These are phyloP conservation scores for Drosophila anomelani DNA, from an alignment of 2,888 invertebrate genomes.

Conservation along the genomic window DNA sequence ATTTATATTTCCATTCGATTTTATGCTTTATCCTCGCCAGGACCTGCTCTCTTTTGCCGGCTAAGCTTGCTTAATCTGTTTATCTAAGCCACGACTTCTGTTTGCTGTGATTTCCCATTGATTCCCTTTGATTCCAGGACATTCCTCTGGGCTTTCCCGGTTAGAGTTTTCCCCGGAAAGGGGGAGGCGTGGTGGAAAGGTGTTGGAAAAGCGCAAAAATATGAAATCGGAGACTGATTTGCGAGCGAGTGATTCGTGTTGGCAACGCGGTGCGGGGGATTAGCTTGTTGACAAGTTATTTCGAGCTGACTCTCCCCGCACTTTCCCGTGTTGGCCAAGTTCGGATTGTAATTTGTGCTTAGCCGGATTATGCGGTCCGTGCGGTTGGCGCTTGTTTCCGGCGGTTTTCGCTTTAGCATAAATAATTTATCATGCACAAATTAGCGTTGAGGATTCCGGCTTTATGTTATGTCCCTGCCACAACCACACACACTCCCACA, in stretches of 20 bases:
- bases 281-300: conserved; percentile 51
- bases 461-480: conserved; percentile 54
- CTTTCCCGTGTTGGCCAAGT: conserved; percentile 31
- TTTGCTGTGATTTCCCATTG: conserved; percentile 36
- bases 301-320: conserved; percentile 7
- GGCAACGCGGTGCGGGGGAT: conserved; percentile 54
- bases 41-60: background rate
- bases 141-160: conserved; percentile 25
- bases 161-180: background rate
- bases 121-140: conserved; percentile 33
- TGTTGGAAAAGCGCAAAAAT: conserved; percentile 2
- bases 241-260: conserved; percentile 56
- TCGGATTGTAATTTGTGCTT: conserved; percentile 46
- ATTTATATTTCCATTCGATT: conserved; percentile 1
- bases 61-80: conserved; percentile 40
- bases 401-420: conserved; percentile 70
- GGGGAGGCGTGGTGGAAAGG: background rate
- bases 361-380: conserved; percentile 41
- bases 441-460: conserved; percentile 74
- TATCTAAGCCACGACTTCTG: conserved; percentile 35
- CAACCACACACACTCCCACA: conserved; percentile 21
- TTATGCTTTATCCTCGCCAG: too few relatives aligned
- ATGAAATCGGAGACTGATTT: conserved; percentile 41
- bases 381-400: conserved; percentile 44
- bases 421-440: conserved; percentile 83